Base-by-base conservation (phyloP, 2,797 vertebrate genomes). In the Manis javanica region DNA sequence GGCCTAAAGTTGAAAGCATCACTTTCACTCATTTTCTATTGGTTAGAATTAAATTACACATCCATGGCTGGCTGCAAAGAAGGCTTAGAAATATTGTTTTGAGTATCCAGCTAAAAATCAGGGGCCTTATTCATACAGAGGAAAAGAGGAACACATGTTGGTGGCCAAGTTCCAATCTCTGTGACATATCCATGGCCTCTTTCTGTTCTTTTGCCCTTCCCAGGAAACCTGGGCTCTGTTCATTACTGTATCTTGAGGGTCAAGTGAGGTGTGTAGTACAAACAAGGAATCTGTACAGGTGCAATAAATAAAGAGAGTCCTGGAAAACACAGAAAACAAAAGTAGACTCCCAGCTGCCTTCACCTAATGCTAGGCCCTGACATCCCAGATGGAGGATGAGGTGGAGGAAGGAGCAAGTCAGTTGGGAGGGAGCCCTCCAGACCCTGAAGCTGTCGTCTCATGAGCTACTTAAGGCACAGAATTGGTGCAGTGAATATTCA, bases 271-370 rank as follows among this genome's bases (percentile, higher is more conserved):
- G 12, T 24, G 31, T 19, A 53, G 26, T 19, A 72, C 16, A 79
- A 94, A 42, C 16, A 59, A 59, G 24, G 61, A 74, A 63, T 12
- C 46, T 74, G 7, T 39, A 81, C 3, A 19, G 1, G 37, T 46
- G 61, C 34, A 39, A 46, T 51, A 79, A 61, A 34, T 12, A 57
- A 26, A 63, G 64, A 23, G 91, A 39, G 64, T 14, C 6, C 72
- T 51, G 68, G 55, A 85, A 90, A 96, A 79, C 14, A 64, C 4
- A 92, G 71, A 21, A 29, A 53, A 66, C 15, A 53, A 79, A 61
- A 31, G 46, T 0, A 53, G 19, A 64, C 34, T 0, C 51, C 26
- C 61, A 59, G 18, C 49, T 81, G 42, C 63, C 66, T 37, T 82
- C 31, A 37, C 49, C 37, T 37, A 42, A 71, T 4, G 15, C 23